Base-by-base conservation (phyloP, 2,113 vertebrate genomes). In the Stictonetta naevosa region DNA sequence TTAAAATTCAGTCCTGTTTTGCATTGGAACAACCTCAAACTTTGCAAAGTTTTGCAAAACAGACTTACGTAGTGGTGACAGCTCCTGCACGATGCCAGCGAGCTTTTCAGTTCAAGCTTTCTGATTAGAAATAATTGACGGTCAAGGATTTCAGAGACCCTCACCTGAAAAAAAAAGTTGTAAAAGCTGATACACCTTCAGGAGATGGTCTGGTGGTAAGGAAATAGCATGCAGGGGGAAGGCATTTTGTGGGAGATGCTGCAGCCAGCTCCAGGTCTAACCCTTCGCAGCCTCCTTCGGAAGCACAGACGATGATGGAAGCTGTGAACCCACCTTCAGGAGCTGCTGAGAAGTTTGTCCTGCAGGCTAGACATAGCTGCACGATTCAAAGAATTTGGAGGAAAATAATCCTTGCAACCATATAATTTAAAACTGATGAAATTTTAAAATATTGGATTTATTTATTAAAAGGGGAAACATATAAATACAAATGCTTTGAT, bases 401-500 rank as follows among this genome's bases (percentile, higher is more conserved):
- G 77, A 84, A 79, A 88, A 91, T 33, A 75, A 58, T 42, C 64
- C 59, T 63, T 74, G 69, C 50, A 93, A 69, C 90, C 86, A 93
- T 42, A 84, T 83, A 96, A 96, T 82, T 78, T 63, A 72, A 96
- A 94, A 88, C 67, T 83, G 83, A 93, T 90, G 81, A 92, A 91
- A 90, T 83, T 88, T 48, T 93, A 82, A 91, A 93, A 88, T 78
- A 92, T 79, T 94, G 48, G 86, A 79, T 95, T 94, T 96, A 76
- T 56, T 94, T 96, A 88, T 92, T 94, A 60, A 80, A 80, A 94
- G 88, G 90, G 88, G 95, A 93, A 96, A 83, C 55, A 48, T 46
- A 92, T 95, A 88, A 96, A 95, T 91, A 72, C 67, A 90, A 93
- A 77, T 63, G 79, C 92, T 97, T 96, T 95, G 86, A 95, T 92